phyloP scores from a whole-genome alignment of 2,113 vertebrate species.

The Columbina picui region DNA sequence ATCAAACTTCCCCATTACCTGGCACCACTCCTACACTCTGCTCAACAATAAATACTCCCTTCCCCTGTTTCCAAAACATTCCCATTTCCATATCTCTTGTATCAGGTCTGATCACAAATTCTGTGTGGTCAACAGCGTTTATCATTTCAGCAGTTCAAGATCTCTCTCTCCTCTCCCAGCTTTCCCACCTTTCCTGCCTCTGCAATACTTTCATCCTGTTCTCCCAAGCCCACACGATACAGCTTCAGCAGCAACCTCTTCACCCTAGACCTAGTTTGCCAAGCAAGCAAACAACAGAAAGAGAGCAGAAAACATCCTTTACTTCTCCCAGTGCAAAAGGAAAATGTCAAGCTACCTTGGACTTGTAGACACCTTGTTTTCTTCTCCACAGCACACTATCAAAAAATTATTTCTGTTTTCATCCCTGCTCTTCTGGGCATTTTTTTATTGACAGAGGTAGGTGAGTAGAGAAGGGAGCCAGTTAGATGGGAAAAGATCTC shows the following conservation, averaged over 20 bases:
- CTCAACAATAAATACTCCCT: neutral
- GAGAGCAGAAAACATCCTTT: neutral
- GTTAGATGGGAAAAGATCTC: neutral
- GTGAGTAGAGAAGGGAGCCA: neutral
- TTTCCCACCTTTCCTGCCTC: neutral
- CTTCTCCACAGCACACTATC: neutral
- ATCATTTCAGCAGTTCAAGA: neutral
- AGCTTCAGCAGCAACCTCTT: neutral
- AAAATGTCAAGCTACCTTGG: neutral
- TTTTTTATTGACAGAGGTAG: neutral
- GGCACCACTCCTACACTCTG: neutral
- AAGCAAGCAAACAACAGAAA: neutral
- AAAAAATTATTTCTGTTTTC: neutral
- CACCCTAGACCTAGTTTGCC: neutral
- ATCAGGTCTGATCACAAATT: neutral
- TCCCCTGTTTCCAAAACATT: neutral
- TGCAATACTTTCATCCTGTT: neutral
- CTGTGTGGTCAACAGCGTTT: neutral
- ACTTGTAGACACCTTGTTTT: neutral
- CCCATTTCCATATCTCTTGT: neutral
- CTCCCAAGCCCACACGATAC: neutral
- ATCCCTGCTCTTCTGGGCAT: neutral
- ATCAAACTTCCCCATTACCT: neutral
- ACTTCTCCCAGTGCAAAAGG: neutral
- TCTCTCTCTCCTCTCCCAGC: neutral